Conservation (phyloP, 2,113 vertebrate genomes). For the Pangasianodon gigas region DNA sequence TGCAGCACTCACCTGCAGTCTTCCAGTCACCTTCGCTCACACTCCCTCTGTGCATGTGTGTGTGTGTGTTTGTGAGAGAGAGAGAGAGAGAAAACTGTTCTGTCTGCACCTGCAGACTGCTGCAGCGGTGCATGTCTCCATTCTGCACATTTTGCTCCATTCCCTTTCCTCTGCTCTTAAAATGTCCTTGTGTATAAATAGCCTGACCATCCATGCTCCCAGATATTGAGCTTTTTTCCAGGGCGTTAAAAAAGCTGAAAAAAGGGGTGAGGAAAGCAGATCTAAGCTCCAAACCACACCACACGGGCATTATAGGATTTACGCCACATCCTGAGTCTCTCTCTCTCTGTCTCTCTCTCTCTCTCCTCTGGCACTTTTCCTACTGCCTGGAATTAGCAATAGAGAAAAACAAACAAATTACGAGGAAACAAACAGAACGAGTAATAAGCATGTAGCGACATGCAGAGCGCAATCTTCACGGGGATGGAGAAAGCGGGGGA, state of each 20-base stretch:
- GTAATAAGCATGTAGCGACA: constrained; percentile 71
- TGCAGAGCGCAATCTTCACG: constrained; percentile 57
- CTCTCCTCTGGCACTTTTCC: constrained; percentile 60
- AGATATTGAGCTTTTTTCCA: constrained; percentile 70
- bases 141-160: constrained; percentile 46
- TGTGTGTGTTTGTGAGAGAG: not conserved
- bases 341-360: constrained; percentile 50
- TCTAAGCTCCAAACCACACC: constrained; percentile 52
- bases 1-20: not conserved
- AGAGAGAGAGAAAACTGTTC: not conserved
- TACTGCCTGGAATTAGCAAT: constrained; percentile 70
- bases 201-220: constrained; percentile 68
- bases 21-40: constrained; percentile 34
- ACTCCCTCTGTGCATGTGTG: not conserved
- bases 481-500: constrained; percentile 14
- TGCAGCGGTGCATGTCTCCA: not conserved
- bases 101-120: constrained; percentile 10
- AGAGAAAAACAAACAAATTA: constrained; percentile 73
- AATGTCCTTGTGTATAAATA: constrained; percentile 69
- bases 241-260: constrained; percentile 64
- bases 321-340: constrained; percentile 58
- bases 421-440: constrained; percentile 66
- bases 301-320: constrained; percentile 64
- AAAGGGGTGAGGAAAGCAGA: constrained; percentile 32
- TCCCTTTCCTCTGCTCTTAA: constrained; percentile 64